These are phyloP conservation scores for Xestia c-nigrum DNA, from an alignment of 2,888 invertebrate genomes.

Conservation along the genomic window DNA sequence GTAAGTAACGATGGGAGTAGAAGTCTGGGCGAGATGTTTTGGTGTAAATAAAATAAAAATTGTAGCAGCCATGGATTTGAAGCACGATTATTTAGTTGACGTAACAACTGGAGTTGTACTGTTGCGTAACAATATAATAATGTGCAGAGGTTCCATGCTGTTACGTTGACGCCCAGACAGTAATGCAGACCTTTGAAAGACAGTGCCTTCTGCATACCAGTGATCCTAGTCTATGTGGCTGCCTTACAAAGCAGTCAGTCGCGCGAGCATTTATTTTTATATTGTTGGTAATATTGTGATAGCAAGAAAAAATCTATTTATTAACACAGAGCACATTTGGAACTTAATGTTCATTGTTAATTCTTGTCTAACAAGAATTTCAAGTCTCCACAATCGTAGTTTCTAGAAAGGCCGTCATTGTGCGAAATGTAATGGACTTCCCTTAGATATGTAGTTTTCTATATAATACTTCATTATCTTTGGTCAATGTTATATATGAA, in stretches of 20 bases:
- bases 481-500: conserved; percentile 61
- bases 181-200: conserved; percentile 64
- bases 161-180: conserved; percentile 36
- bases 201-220: conserved; percentile 88
- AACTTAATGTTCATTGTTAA: conserved; percentile 70
- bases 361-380: conserved; percentile 79
- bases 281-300: conserved; percentile 84
- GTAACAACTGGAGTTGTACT: conserved; percentile 82
- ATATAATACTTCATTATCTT: conserved; percentile 60
- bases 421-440: conserved; percentile 68
- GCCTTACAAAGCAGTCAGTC: conserved; percentile 82
- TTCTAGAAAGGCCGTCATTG: conserved; percentile 66
- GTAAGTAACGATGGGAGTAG: conserved; percentile 51
- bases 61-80: conserved; percentile 15
- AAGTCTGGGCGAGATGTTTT: conserved; percentile 50
- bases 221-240: conserved; percentile 87
- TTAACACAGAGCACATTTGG: conserved; percentile 76
- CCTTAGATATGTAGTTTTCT: conserved; percentile 65
- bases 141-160: conserved; percentile 29
- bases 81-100: conserved; percentile 58
- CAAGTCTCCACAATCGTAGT: conserved; percentile 67
- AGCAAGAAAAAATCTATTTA: conserved; percentile 76
- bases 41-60: conserved; percentile 24
- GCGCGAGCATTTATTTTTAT: conserved; percentile 90
- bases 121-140: conserved; percentile 66